Conservation (phyloP, 2,888 invertebrate genomes). For the Druceiella hillmani region DNA sequence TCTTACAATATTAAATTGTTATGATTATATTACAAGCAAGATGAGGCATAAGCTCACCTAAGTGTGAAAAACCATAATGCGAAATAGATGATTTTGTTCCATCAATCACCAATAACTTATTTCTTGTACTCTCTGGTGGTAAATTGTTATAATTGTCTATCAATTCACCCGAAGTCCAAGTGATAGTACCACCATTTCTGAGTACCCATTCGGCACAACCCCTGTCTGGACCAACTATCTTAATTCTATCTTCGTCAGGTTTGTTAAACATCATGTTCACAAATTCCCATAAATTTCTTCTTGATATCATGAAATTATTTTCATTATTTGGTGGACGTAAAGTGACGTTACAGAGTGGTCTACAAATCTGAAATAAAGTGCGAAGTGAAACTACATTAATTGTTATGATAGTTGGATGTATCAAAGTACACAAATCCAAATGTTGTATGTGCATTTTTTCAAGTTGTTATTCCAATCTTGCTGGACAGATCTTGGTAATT, state of each 20-base stretch:
- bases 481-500: too few relatives aligned
- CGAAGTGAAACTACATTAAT: too few relatives aligned
- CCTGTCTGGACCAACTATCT: constrained; percentile 77
- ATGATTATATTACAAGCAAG: too few relatives aligned
- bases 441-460: too few relatives aligned
- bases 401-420: too few relatives aligned
- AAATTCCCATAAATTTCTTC: constrained; percentile 45
- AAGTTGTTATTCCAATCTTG: too few relatives aligned
- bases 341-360: too few relatives aligned
- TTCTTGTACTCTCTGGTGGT: constrained; percentile 53
- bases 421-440: too few relatives aligned
- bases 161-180: constrained; percentile 58
- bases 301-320: too few relatives aligned
- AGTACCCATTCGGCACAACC: constrained; percentile 95
- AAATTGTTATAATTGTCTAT: constrained; percentile 69
- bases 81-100: constrained; percentile 77
- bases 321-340: too few relatives aligned
- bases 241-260: constrained; percentile 62
- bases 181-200: constrained; percentile 80
- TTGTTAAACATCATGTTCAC: constrained; percentile 61
- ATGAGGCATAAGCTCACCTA: constrained; percentile 55
- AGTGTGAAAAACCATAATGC: constrained; percentile 77
- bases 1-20: too few relatives aligned
- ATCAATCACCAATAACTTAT: constrained; percentile 62
- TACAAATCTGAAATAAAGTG: too few relatives aligned